Base-by-base conservation (phyloP, 2,888 invertebrate genomes). In the Chrysolina oricalcia region DNA sequence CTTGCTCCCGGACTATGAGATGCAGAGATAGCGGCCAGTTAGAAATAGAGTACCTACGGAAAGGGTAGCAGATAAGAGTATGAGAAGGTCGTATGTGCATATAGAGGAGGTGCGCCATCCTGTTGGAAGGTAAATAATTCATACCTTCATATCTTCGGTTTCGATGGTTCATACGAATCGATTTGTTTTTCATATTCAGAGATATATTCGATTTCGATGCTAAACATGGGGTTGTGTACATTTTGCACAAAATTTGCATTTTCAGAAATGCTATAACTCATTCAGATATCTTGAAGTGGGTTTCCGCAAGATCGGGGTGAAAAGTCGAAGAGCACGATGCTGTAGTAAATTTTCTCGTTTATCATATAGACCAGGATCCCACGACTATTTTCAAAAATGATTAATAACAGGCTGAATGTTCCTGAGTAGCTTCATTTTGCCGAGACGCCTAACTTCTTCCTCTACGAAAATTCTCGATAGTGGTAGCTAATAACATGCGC, bases 21-120 rank as follows among this genome's bases (percentile, higher is more conserved):
- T 53, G 1, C 53, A 3, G 19, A 23, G 53, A 53, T 53, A 48
- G 19, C 53, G 53, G 53, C 53, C 11, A 23, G 53, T 53, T 53
- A 19, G 21, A 53, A 53, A 53, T 53, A 53, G 21, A 53, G 53
- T 53, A 53, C 53, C 11, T 53, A 53, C 53, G 21, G 11, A 21
- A 23, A 53, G 5, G 53, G 4, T 53, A 11, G 23, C 11, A 53
- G 53, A 53, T 53, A 53, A 53, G 53, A 17, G 21, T 53, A 53
- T 21, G 21, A 21, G 19, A 53, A 53, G 21, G 53, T 53, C 53
- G 21, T 23, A 21, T 53, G 53, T 53, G 53, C 53, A 53, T 21
- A 53, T 21, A 21, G 6, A 21, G 21, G 19, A 3, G 53, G 13
- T 11, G 23, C 53, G 9, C 53, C 23, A 4, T 53, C 21, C 2